Base-by-base conservation (phyloP, 1,140 invertebrate species). In the Drosophila nigrodunni region DNA sequence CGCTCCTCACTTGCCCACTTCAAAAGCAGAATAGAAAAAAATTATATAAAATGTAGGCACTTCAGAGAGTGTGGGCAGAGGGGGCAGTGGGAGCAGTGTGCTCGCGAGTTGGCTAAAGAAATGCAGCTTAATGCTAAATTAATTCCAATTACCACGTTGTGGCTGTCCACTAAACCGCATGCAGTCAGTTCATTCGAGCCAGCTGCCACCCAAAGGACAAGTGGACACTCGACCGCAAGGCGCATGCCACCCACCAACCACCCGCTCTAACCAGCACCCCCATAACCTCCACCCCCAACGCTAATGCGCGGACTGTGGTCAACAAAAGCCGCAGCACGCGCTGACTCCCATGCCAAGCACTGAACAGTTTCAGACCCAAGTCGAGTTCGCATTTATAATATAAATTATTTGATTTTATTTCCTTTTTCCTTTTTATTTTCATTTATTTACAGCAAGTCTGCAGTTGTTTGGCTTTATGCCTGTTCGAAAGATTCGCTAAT, bases 111-210 rank as follows among this genome's bases (percentile, higher is more conserved):
- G 77, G 86, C 80, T 62, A 88, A 89, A 89, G 86, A 88, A 88
- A 89, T 88, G 80, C 80, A 78, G 85, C 85, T 89, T 88, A 89
- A 88, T 88, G 85, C 85, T 88, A 82, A 89, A 88, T 88, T 89
- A 88, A 88, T 88, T 88, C 85, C 85, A 88, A 88, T 88, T 88
- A 88, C 85, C 85, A 78, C 81, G 62, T 66, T 65, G 61, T 65
- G 61, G 49, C 35, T 13, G 46, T 37, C 18, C 54, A 52, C 25
- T 39, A 44, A 30, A 52, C 41, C 39, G 54, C 18, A 52, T 25
- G 54, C 58, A n/a, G 62, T 15, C 75, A 15, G 39, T 50, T 41
- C 41, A 37, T 39, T 44, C 13, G n/a, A 10, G 2, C 43, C 66
- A 50, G 82, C 69, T 25, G 25, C 50, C 39, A 39, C 41, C 60